Conservation (phyloP, 2,113 vertebrate genomes). For the Sula dactylatra region DNA sequence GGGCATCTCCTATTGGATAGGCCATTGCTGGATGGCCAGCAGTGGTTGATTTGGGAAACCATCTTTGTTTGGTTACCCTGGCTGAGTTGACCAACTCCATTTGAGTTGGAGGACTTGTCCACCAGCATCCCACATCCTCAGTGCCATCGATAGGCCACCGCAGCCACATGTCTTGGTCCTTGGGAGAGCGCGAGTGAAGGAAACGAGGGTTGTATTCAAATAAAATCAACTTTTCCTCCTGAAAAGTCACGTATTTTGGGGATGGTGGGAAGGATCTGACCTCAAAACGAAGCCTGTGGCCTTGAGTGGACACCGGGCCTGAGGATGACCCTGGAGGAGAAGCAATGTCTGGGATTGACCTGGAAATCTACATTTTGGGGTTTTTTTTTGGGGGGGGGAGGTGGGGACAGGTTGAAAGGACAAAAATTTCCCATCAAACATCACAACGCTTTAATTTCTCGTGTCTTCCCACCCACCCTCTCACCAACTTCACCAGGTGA, state of each 20-base stretch:
- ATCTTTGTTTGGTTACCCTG: neutral
- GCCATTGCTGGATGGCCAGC: neutral
- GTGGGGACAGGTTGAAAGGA: neutral
- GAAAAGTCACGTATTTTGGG: fast-evolving
- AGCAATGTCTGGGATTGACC: too few relatives aligned
- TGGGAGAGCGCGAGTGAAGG: neutral
- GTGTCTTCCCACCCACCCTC: neutral
- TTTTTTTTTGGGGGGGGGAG: too few relatives aligned
- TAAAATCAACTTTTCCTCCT: neutral
- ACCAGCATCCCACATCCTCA: neutral
- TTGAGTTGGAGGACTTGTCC: neutral
- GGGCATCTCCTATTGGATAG: neutral
- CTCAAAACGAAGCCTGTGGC: neutral
- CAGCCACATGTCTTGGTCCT: neutral
- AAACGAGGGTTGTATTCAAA: too few relatives aligned
- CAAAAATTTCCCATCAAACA: neutral
- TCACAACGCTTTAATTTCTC: neutral
- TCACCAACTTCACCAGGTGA: neutral
- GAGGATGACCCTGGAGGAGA: neutral
- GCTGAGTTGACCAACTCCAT: neutral
- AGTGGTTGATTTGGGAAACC: neutral
- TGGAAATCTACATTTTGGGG: neutral
- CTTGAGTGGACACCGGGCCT: neutral
- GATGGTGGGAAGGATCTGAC: neutral
- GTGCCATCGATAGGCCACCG: neutral